Evolutionary conservation across 2,888 invertebrate species (phyloP), one percentile per base, ranked within the genome.

Genomic region (Melanargia galathea): DNA sequence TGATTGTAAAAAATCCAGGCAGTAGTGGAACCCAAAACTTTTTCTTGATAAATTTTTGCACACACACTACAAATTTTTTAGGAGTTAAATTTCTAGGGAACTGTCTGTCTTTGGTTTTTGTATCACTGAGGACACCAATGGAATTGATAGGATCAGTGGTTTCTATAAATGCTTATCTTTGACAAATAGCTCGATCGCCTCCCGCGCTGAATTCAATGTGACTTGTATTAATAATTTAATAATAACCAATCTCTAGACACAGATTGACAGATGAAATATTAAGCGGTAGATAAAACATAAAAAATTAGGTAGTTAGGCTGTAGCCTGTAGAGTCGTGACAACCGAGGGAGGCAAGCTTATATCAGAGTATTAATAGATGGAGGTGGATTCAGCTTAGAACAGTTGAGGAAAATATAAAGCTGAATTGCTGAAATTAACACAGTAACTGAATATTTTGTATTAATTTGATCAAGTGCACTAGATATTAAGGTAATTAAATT

Each of bases 141-240:
- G 35, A 43, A 52, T 48, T 43, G 59, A 64, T 63, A 54, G n/a
- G 48, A 61, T 63, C 63, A 46, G 38, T 16, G 26, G 43, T 35
- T 59, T 59, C 52, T 62, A 43, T 62, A 51, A 46, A 63, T 18
- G 68, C 67, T 65, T 68, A 68, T 68, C 68, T 60, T 22, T 66
- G 69, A 66, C 69, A 69, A 68, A 69, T 69, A 68, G 61, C 62
- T 49, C 59, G 51, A 51, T 51, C 57, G 61, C 55, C 35, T 59
- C 58, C 56, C 40, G 57, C 60, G 33, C 63, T 63, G 16, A 52
- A 65, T 43, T 52, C 16, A 59, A 64, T 60, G 65, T 60, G 51
- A 63, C 60, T 59, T 40, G 46, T 43, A 43, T 60, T 49, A 43
- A 45, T 60, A 52, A 60, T 52, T 52, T 52, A 52, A 33, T 52